Evolutionary conservation across 2,113 vertebrate species (phyloP), one percentile per base, ranked within the genome.

Genomic region (Pelmatolapia mariae): DNA sequence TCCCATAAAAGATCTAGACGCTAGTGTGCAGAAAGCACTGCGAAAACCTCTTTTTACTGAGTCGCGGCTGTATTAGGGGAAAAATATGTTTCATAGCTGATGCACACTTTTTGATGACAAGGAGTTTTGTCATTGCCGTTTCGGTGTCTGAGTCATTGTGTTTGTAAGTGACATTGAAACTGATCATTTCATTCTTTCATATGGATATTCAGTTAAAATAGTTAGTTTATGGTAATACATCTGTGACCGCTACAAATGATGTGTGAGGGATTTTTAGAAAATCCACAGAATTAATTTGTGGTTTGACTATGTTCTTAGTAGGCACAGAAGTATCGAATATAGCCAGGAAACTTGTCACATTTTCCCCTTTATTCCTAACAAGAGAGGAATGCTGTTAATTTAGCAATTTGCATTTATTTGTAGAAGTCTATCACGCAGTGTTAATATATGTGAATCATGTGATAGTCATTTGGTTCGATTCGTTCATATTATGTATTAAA

Each of bases 1-100:
- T 94, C 92, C 89, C 89, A 93, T 93, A 93, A 95, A 95, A 94
- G 78, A 91, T 88, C 88, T 86, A 89, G 89, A 83, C 81, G 45
- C 81, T 36, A n/a, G 68, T 92, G 88, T 89, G 82, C 89, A 89
- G 82, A 90, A 87, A 89, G 43, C 59, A 40, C 85, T 50, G 12
- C 8, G 4, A 79, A 84, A 86, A 84, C 79, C 84, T 81, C 31
- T n/a, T 79, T 91, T 43, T 71, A 80, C 71, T 86, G 43, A 87
- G 52, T 84, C 3, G 2, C 45, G 2, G 24, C 38, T 53, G 47
- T 78, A 78, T 80, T 57, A 10, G 19, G 4, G 29, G 82, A 57
- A 61, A 38, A 68, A 80, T 8, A 16, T 3, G 11, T 2, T 9
- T 84, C 3, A 24, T 47, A 82, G 78, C 59, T 81, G 57, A 81